phyloP scores from a whole-genome alignment of 2,888 invertebrate genomes.

The Noctua fimbriata region DNA sequence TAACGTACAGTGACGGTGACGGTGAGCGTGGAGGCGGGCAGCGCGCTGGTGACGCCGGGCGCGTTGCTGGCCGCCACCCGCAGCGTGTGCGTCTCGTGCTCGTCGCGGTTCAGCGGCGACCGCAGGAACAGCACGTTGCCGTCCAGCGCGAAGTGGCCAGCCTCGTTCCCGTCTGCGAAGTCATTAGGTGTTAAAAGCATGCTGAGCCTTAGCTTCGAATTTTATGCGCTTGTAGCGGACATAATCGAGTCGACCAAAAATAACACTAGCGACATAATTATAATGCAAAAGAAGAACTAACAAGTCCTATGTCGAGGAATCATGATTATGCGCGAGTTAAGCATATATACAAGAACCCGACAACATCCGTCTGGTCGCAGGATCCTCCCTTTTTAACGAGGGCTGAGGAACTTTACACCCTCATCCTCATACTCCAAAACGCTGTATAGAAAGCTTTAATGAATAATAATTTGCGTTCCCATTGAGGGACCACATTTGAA shows the following conservation, averaged over 20 bases:
- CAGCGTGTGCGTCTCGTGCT: conserved; percentile 78
- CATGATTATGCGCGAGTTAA: background rate
- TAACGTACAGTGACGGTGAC: conserved; percentile 85
- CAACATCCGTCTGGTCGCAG: background rate
- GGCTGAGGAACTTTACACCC: background rate
- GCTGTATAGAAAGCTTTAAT: too few species aligned
- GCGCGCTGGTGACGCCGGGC: conserved; percentile 66
- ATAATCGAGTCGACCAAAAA: background rate
- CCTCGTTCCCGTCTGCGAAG: conserved; percentile 78
- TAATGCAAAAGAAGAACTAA: background rate
- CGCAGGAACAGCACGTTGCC: conserved; percentile 80
- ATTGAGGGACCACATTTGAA: too few species aligned
- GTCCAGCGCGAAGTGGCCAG: conserved; percentile 74
- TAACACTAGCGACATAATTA: background rate
- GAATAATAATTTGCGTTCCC: too few species aligned
- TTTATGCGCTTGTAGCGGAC: background rate
- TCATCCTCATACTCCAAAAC: background rate
- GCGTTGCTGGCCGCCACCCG: conserved; percentile 88
- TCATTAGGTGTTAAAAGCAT: background rate
- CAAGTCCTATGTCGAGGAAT: background rate
- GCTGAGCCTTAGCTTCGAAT: background rate
- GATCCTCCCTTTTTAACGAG: background rate
- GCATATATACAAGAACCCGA: too few species aligned
- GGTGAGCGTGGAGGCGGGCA: conserved; percentile 78
- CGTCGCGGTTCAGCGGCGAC: conserved; percentile 85